These are phyloP conservation scores for Cylas formicarius DNA, from an alignment of 1,140 invertebrate genomes.

Conservation along the genomic window DNA sequence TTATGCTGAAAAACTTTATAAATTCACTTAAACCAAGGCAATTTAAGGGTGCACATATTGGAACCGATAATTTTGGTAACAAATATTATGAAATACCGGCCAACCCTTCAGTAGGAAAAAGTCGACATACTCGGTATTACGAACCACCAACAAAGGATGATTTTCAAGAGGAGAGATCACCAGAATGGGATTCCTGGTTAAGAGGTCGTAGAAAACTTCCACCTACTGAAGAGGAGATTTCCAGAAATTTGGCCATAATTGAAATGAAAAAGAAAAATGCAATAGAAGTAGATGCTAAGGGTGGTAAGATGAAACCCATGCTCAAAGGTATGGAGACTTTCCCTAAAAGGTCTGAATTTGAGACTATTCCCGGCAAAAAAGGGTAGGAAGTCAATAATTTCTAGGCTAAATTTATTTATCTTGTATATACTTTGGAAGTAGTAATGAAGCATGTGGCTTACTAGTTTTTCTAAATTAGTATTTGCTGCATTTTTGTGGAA, in stretches of 20 bases:
- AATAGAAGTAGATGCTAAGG: constrained; percentile 52
- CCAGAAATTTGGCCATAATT: constrained; percentile 60
- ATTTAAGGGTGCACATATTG: constrained; percentile 45
- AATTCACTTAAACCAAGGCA: constrained; percentile 51
- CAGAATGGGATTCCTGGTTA: constrained; percentile 81
- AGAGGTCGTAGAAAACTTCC: constrained; percentile 58
- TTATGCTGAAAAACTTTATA: constrained; percentile 52
- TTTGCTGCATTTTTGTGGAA: no score
- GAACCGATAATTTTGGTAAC: constrained; percentile 67
- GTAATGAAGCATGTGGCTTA: no score
- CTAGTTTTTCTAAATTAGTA: no score
- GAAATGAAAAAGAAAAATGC: constrained; percentile 68
- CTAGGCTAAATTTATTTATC: no score
- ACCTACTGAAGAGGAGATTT: constrained; percentile 65
- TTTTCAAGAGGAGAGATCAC: constrained; percentile 64
- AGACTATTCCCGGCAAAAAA: constrained; percentile 32
- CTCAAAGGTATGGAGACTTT: constrained; percentile 38
- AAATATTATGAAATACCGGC: constrained; percentile 71
- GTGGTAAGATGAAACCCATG: constrained; percentile 36
- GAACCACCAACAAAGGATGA: constrained; percentile 53
- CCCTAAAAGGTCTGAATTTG: constrained; percentile 34
- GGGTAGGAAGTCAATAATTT: no score
- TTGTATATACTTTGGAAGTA: no score
- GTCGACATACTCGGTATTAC: constrained; percentile 62
- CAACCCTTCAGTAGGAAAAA: constrained; percentile 50